These are phyloP conservation scores for Macaria notata DNA, from an alignment of 2,888 invertebrate genomes.

Conservation along the genomic window DNA sequence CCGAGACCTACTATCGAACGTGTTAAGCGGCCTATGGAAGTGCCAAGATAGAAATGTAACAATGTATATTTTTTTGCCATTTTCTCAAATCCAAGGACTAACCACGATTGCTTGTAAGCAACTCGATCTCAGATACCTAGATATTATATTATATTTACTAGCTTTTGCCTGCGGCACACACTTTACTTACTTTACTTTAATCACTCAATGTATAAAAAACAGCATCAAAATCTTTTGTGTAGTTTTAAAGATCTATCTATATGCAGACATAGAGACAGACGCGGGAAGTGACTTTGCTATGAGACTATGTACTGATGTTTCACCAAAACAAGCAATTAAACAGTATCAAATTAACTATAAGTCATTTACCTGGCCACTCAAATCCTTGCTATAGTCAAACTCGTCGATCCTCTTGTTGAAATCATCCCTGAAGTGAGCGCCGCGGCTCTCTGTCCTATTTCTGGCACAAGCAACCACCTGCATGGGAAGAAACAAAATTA, in stretches of 20 bases:
- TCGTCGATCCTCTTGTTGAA: constrained; percentile 95
- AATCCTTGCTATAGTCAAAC: constrained; percentile 94
- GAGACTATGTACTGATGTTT: not conserved
- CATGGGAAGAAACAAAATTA: not conserved
- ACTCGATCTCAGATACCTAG: too few relatives aligned
- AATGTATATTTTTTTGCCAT: not conserved
- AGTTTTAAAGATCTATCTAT: too few relatives aligned
- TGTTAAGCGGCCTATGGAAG: not conserved
- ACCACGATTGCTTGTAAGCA: too few relatives aligned
- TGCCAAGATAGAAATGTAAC: not conserved
- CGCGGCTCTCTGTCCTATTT: constrained; percentile 96
- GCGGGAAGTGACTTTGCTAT: too few relatives aligned
- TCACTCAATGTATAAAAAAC: too few relatives aligned
- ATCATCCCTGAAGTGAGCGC: constrained; percentile 99
- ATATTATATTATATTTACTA: too few relatives aligned
- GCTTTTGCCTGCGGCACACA: too few relatives aligned
- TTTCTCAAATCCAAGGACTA: too few relatives aligned
- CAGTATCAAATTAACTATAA: not conserved
- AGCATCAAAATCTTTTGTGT: too few relatives aligned
- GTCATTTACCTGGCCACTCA: constrained; percentile 86
- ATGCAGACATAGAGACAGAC: too few relatives aligned
- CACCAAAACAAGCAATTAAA: not conserved
- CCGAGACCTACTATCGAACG: not conserved
- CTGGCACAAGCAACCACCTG: constrained; percentile 90
- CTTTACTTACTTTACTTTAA: too few relatives aligned